Evolutionary conservation across 2,113 vertebrate species (phyloP), one percentile per base, ranked within the genome.

Genomic region (Eolophus roseicapilla): DNA sequence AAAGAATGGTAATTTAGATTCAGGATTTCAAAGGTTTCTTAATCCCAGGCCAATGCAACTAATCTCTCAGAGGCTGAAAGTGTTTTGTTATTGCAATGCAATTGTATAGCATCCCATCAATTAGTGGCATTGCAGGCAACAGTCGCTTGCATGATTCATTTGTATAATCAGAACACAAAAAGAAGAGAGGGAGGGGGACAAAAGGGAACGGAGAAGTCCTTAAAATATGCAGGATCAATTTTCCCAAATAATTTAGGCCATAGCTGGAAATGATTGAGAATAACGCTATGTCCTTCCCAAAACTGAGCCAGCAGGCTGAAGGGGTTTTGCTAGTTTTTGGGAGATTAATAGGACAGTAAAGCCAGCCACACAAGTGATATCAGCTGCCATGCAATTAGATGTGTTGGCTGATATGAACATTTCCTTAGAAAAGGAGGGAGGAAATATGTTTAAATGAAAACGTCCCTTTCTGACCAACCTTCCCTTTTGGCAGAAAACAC

Each of bases 1-100:
- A 98, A 98, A 98, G 97, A 98, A 97, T 97, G 97, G 97, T 96
- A 98, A 98, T 98, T 98, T 98, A 97, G 96, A 98, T 96, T 97
- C 98, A 97, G 97, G 92, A 98, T 98, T 98, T 98, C 98, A 98
- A 98, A 98, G 98, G 96, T 97, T 98, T 97, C 93, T 95, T 98
- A 98, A 98, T 97, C 96, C 92, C 91, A 95, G 97, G 96, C 97
- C 97, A 97, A 98, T 93, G 97, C 97, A 96, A 97, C 96, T 97
- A 97, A 97, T 97, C 96, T 97, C 94, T 97, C 85, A 82, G 96
- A 96, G 97, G 97, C 97, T 97, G 96, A 98, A 97, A 96, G 96
- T 97, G 94, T 96, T 98, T 98, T 97, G 92, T 97, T 95, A 92
- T 96, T 97, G 95, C 96, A 97, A 90, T 97, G 92, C 96, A 97